Base-by-base conservation (phyloP, 2,888 invertebrate species). In the Phymatocera aterrima region DNA sequence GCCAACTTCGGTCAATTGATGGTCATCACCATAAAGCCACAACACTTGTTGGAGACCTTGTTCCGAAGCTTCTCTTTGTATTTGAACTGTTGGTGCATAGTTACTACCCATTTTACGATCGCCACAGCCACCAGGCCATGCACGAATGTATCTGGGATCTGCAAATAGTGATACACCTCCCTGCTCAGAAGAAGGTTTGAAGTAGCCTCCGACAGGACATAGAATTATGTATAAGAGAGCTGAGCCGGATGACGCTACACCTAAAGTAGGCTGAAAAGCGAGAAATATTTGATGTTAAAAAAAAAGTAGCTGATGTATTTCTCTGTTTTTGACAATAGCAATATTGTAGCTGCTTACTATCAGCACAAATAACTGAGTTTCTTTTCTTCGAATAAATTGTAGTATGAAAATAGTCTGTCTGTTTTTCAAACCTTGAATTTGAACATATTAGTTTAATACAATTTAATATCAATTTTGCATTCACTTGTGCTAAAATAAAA, bases 81-180 rank as follows among this genome's bases (percentile, higher is more conserved):
- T 94, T 84, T 95, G 94, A 85, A 97, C 95, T 5, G 97, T 97
- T 31, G 97, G 97, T 60, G 95, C 97, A 87, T 96, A 97, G 92
- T 97, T 97, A 83, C 98, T 97, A 81, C 99, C 99, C 93, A 99
- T 96, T 92, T 99, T 99, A 84, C 95, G 95, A 87, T 96, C 96
- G 57, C 99, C 99, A 82, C 96, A 96, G 78, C 99, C 99, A 64
- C 97, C 97, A 3, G 97, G 98, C 96, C 98, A 99, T 74, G 96
- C 95, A 80, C 96, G 93, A 18, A 95, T 95, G 85, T 95, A 98
- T 77, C 93, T 92, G 2, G 99, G 98, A 92, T 99, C 98, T 10
- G 99, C 99, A 82, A 96, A 93, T 80, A 99, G 93, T 0, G 97
- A 96, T 1, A 99, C 94, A 0, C 97, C 96, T 83, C 92, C 91